These are phyloP conservation scores for Flexamia atlantica DNA, from an alignment of 2,888 invertebrate genomes.

Conservation along the genomic window DNA sequence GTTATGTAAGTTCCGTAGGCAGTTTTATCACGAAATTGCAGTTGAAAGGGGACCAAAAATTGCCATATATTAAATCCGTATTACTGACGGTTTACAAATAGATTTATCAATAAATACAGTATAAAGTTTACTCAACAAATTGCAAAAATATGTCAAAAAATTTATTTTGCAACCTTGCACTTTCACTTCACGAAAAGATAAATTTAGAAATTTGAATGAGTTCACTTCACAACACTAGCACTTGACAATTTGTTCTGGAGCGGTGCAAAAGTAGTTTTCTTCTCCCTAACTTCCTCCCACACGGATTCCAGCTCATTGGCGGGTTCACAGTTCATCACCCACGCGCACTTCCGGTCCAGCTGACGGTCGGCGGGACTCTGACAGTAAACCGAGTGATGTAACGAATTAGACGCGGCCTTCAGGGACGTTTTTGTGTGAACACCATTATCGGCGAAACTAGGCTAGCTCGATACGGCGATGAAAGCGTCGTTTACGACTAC, in stretches of 20 bases:
- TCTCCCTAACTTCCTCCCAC: conserved; percentile 48
- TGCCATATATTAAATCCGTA: no score
- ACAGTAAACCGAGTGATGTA: background rate
- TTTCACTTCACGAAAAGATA: no score
- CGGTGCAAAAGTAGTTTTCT: conserved; percentile 14
- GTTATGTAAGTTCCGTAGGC: no score
- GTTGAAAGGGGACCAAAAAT: no score
- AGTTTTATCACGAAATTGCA: no score
- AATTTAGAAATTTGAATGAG: no score
- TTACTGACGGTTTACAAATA: no score
- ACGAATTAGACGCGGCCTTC: conserved; percentile 41
- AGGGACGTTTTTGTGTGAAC: conserved; percentile 26
- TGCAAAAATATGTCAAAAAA: no score
- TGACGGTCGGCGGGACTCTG: background rate
- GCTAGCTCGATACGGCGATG: conserved; percentile 30
- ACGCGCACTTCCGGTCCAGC: conserved; percentile 46
- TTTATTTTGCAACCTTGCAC: no score
- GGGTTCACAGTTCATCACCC: conserved; percentile 20
- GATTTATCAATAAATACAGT: no score
- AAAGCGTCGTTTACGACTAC: conserved; percentile 32
- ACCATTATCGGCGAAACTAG: conserved; percentile 36
- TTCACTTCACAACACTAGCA: conserved; percentile 1
- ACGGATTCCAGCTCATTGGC: conserved; percentile 49
- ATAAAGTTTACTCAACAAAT: no score
- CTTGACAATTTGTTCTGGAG: background rate